Evolutionary conservation across 2,113 vertebrate species (phyloP).

Genomic region (Neodontobutis hainanensis): DNA sequence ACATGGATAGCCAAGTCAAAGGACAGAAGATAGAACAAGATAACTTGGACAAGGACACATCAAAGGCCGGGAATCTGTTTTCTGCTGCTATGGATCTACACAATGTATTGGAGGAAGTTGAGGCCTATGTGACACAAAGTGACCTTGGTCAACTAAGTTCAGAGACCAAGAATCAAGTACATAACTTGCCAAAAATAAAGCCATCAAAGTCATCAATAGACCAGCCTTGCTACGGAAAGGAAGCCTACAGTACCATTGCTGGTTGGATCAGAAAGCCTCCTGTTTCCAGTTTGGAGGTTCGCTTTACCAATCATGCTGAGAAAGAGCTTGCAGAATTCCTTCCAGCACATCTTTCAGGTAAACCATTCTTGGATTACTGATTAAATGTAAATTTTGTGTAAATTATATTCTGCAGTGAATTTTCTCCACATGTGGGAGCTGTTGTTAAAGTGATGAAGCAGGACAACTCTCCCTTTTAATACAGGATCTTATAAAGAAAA

Average conservation of each 20-base stretch:
- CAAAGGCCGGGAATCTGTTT: not conserved
- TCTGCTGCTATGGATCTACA: conserved; percentile 19
- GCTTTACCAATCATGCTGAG: conserved; percentile 84
- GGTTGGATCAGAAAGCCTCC: conserved; percentile 84
- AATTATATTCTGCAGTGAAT: no score
- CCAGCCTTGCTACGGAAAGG: conserved; percentile 50
- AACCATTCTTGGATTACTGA: not conserved
- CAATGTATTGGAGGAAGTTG: conserved; percentile 62
- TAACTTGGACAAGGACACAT: not conserved
- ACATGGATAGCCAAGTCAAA: not conserved
- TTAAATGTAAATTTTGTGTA: no score
- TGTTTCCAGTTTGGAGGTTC: conserved; percentile 77
- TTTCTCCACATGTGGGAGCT: conserved; percentile 38
- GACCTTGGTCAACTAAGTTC: conserved; percentile 13
- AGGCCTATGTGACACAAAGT: conserved; percentile 54
- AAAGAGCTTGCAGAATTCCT: conserved; percentile 78
- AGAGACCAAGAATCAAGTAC: conserved; percentile 3
- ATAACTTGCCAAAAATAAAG: conserved; percentile 9
- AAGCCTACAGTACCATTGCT: conserved; percentile 72
- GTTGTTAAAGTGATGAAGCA: conserved; percentile 8
- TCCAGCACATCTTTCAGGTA: conserved; percentile 66
- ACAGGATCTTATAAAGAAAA: conserved; percentile 49
- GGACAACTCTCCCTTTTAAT: not conserved
- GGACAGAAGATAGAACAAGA: conserved; percentile 11
- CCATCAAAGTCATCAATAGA: not conserved